Base-by-base conservation (phyloP, 2,113 vertebrate species). In the Sinocyclocheilus rhinocerous region DNA sequence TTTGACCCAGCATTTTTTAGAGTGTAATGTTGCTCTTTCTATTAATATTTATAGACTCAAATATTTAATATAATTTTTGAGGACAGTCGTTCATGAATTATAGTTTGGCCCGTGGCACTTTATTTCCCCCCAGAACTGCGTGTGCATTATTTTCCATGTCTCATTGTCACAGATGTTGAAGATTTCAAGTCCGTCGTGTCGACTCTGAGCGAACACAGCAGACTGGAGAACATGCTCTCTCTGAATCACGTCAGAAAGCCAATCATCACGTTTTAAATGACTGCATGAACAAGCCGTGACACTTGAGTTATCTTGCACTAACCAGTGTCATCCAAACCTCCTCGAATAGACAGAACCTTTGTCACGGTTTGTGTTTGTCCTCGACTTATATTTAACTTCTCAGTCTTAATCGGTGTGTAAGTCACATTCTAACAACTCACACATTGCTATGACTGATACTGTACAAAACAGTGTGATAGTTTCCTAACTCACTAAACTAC, bases 141-240 rank as follows among this genome's bases (percentile, higher is more conserved):
- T 55, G 10, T 45, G 2, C 5, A 70, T 63, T 61, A 7, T 69
- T 90, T 76, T 90, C 55, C 12, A 4, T 0, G 1, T 55, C 16
- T 55, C 24, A 1, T 26, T 86, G 33, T 89, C 45, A 20, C 88
- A 95, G 94, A 94, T 26, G 90, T 92, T 36, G 94, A 94, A 79
- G 92, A 94, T 81, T 94, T 95, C 91, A 91, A 92, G 9, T 92
- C 91, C 26, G 90, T 95, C 39, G 89, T 93, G 85, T 92, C 93
- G 45, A 59, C 91, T 4, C 78, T 80, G 12, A 24, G 12, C 10
- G 67, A 63, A 8, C 45, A 20, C 13, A 39, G 48, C 18, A 33
- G 75, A 63, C 42, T 42, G 42, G 1, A 42, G 42, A 42, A 42
- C 42, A 42, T 1, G 42, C 8, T 24, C 1, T 9, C 59, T 50